Percentiles rank a stretch among this genome's conserved stretches.
Evolutionary conservation across 2,888 invertebrate genomes (phyloP).

Genomic region (Magallana nippona): DNA sequence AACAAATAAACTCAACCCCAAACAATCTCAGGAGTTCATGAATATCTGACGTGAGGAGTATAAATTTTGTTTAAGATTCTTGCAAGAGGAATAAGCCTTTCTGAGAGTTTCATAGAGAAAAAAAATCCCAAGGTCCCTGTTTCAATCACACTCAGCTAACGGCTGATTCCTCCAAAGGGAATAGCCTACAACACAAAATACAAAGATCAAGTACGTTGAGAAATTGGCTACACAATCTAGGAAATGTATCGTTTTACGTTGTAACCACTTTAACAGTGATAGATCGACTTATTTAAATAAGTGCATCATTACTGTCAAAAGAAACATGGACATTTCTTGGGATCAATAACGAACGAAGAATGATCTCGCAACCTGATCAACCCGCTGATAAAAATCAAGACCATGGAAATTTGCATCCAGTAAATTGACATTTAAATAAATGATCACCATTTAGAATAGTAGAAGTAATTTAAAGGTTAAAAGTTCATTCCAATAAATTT

Average conservation of each 20-base stretch:
- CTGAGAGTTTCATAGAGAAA: too few species aligned
- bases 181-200: not conserved
- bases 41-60: too few species aligned
- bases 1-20: too few species aligned
- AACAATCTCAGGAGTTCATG: too few species aligned
- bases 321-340: conserved; percentile 2
- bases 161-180: not conserved
- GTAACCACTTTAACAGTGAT: not conserved
- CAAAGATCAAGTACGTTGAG: not conserved
- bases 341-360: not conserved
- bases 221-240: conserved; percentile 3
- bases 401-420: not conserved
- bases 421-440: not conserved
- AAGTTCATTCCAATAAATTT: too few species aligned
- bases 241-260: conserved; percentile 8
- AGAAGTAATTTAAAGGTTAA: too few species aligned
- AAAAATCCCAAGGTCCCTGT: not conserved
- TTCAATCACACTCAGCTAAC: not conserved
- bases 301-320: conserved; percentile 13
- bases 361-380: not conserved
- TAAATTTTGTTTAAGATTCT: too few species aligned
- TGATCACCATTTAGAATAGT: too few species aligned
- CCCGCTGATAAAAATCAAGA: not conserved
- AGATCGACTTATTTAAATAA: conserved; percentile 7
- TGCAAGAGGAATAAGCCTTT: too few species aligned